Conservation (phyloP, 2,113 vertebrate species). For the Todiramphus chloris region DNA sequence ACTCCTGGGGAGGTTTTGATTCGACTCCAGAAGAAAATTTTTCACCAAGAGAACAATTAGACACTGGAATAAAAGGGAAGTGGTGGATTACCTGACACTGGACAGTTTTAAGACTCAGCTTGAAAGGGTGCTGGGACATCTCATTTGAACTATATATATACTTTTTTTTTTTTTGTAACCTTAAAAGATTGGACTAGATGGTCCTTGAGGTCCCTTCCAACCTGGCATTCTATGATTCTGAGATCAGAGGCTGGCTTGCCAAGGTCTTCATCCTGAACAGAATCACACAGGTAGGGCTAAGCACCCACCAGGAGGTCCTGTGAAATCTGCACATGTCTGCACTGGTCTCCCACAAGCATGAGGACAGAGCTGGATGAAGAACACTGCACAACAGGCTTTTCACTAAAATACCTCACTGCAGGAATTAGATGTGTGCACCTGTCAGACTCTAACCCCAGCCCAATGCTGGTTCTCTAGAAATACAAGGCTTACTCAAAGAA, state of each 20-base stretch:
- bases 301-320: background rate
- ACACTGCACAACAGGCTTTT: background rate
- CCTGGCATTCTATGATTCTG: no score
- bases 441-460: background rate
- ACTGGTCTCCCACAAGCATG: background rate
- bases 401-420: background rate
- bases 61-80: no score
- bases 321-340: background rate
- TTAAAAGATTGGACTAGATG: no score
- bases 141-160: no score
- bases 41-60: no score
- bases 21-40: no score
- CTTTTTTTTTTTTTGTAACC: no score
- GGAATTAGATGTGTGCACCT: background rate
- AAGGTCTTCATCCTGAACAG: background rate
- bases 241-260: background rate
- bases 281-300: background rate
- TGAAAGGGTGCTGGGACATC: no score
- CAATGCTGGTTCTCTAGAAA: background rate
- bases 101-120: no score
- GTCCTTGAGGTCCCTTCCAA: no score
- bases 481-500: background rate
- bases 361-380: background rate
- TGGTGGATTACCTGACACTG: no score
- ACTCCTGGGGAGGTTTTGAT: no score